Evolutionary conservation across 1,140 invertebrate species (phyloP).

Genomic region (Sycophila sp.): DNA sequence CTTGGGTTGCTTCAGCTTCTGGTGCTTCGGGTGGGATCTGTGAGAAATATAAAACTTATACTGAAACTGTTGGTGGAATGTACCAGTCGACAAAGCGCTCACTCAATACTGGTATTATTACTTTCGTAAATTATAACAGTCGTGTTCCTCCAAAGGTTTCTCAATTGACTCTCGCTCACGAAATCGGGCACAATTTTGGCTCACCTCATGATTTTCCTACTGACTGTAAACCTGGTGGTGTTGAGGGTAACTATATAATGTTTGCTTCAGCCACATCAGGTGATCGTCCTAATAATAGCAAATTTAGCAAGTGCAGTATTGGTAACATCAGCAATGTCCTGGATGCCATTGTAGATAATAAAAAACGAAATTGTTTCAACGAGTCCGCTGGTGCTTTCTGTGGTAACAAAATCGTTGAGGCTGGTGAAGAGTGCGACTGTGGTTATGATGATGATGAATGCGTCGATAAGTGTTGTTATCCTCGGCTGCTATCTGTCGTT

Average conservation of each 20-base stretch:
- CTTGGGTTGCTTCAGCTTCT: conserved; percentile 97
- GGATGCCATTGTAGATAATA: conserved; percentile 88
- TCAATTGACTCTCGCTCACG: conserved; percentile 97
- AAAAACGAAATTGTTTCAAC: conserved; percentile 96
- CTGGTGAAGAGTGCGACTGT: conserved; percentile 98
- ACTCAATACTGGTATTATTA: conserved; percentile 98
- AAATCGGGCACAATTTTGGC: conserved; percentile 99
- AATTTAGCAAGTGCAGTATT: conserved; percentile 92
- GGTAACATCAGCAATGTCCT: conserved; percentile 95
- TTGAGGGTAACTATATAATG: conserved; percentile 96
- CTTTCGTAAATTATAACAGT: conserved; percentile 98
- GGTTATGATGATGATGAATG: conserved; percentile 96
- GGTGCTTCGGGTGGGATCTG: conserved; percentile 98
- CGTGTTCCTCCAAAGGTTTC: conserved; percentile 96
- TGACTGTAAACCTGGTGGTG: conserved; percentile 89
- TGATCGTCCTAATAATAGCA: conserved; percentile 92
- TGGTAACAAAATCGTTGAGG: conserved; percentile 98
- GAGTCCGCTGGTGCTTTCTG: conserved; percentile 95
- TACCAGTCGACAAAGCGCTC: conserved; percentile 94
- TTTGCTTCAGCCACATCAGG: conserved; percentile 96
- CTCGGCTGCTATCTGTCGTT: conserved; percentile 77
- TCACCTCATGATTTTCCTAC: conserved; percentile 96
- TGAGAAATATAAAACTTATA: conserved; percentile 97
- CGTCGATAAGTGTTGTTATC: conserved; percentile 93
- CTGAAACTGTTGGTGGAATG: conserved; percentile 91